Conservation (phyloP, 2,888 invertebrate genomes). For the Leucophenga montana region DNA sequence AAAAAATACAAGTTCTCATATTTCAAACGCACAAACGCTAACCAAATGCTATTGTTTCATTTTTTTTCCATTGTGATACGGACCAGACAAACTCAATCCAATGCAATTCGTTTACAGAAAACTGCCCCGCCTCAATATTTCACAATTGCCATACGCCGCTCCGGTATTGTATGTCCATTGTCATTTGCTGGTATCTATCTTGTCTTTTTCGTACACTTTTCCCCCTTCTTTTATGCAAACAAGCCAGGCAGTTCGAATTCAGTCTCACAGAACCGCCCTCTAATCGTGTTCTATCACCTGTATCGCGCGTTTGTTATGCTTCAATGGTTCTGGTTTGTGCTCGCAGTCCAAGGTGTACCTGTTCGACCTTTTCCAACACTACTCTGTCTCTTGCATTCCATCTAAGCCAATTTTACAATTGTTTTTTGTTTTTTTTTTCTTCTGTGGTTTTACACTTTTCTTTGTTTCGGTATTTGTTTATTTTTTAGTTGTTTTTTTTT, state of each 20-base stretch:
- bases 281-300: slow-evolving; percentile 40
- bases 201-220: slow-evolving; percentile 11
- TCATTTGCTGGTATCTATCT: slow-evolving; percentile 29
- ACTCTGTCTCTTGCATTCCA: background rate
- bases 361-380: slow-evolving; percentile 38
- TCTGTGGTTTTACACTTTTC: slow-evolving; percentile 45
- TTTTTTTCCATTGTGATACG: too few relatives aligned
- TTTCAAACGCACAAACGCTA: too few relatives aligned
- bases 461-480: slow-evolving; percentile 30
- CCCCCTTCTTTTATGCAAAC: too few relatives aligned
- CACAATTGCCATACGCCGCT: too few relatives aligned
- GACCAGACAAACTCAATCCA: too few relatives aligned
- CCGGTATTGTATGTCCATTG: slow-evolving; percentile 9
- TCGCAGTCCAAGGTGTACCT: background rate
- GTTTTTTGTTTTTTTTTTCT: slow-evolving; percentile 37
- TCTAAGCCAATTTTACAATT: slow-evolving; percentile 42
- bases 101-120: too few relatives aligned
- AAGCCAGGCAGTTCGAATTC: too few relatives aligned
- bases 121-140: too few relatives aligned
- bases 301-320: slow-evolving; percentile 16
- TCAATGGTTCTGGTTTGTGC: background rate
- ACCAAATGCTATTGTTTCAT: too few relatives aligned
- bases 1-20: too few relatives aligned
- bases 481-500: slow-evolving; percentile 20
- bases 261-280: background rate